These are phyloP conservation scores for Caranx ignobilis DNA, from an alignment of 2,113 vertebrate genomes.

Conservation along the genomic window DNA sequence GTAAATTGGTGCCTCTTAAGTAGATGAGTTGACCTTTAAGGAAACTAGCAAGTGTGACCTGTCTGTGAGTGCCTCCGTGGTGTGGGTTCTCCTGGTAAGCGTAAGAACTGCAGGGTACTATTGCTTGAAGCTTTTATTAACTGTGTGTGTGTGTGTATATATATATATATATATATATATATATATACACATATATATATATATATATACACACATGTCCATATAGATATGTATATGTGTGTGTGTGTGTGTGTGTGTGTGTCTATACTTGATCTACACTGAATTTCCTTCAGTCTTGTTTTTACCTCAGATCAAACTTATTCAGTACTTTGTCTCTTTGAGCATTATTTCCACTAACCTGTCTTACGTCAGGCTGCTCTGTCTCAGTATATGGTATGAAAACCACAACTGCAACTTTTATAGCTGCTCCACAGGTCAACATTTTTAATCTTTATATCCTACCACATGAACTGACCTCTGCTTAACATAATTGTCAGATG, in stretches of 20 bases:
- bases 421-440: constrained; percentile 35
- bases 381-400: constrained; percentile 7
- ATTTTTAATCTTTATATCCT: constrained; percentile 22
- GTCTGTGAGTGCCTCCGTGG: constrained; percentile 84
- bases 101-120: constrained; percentile 75
- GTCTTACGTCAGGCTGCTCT: constrained; percentile 28
- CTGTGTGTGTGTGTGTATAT: constrained; percentile 6
- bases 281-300: constrained; percentile 10
- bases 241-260: neutral
- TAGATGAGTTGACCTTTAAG: constrained; percentile 90
- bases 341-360: constrained; percentile 22
- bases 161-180: constrained; percentile 28
- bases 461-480: constrained; percentile 29
- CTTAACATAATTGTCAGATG: constrained; percentile 21
- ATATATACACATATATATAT: neutral
- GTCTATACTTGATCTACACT: neutral
- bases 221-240: neutral
- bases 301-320: neutral
- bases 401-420: constrained; percentile 16
- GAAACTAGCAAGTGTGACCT: constrained; percentile 85
- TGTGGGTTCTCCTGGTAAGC: constrained; percentile 70
- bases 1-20: constrained; percentile 85
- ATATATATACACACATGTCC: constrained; percentile 17
- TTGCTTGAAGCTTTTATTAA: constrained; percentile 71
- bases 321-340: constrained; percentile 22